phyloP scores from a whole-genome alignment of 2,888 invertebrate species.

The Orchesella flavescens region DNA sequence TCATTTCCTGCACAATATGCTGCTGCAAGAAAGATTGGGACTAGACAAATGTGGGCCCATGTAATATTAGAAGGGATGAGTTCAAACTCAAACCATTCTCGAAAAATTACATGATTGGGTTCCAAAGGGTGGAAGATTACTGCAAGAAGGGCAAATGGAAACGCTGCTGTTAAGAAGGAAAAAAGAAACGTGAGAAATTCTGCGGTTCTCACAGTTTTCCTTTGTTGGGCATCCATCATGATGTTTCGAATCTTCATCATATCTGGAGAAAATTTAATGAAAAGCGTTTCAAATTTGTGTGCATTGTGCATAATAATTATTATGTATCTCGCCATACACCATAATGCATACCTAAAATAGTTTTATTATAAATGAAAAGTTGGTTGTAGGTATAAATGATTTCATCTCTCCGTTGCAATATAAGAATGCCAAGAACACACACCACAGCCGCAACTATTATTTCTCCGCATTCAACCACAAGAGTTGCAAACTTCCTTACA shows the following conservation, averaged over 20 bases:
- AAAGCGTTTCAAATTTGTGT: too few relatives aligned
- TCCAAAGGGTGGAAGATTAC: constrained; percentile 32
- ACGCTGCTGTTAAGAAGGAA: neutral
- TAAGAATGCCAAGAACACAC: neutral
- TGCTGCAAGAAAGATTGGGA: neutral
- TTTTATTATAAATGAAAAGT: neutral
- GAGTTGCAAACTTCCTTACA: neutral
- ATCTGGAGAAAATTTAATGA: too few relatives aligned
- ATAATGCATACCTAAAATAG: constrained; percentile 5
- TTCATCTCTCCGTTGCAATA: neutral
- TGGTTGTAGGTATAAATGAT: constrained; percentile 27
- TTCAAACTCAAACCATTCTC: constrained; percentile 26
- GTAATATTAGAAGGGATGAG: neutral
- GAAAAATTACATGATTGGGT: constrained; percentile 1
- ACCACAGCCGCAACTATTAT: neutral
- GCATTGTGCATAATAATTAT: too few relatives aligned
- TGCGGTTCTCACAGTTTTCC: neutral
- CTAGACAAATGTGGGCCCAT: too few relatives aligned
- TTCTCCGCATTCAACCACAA: constrained; percentile 12
- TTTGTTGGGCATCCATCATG: neutral
- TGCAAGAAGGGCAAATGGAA: neutral
- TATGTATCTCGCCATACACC: too few relatives aligned
- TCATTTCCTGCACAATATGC: constrained; percentile 3
- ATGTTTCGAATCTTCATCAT: constrained; percentile 2
- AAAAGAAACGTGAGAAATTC: neutral